phyloP scores from a whole-genome alignment of 2,888 invertebrate species.

The Chymomyza amoena region DNA sequence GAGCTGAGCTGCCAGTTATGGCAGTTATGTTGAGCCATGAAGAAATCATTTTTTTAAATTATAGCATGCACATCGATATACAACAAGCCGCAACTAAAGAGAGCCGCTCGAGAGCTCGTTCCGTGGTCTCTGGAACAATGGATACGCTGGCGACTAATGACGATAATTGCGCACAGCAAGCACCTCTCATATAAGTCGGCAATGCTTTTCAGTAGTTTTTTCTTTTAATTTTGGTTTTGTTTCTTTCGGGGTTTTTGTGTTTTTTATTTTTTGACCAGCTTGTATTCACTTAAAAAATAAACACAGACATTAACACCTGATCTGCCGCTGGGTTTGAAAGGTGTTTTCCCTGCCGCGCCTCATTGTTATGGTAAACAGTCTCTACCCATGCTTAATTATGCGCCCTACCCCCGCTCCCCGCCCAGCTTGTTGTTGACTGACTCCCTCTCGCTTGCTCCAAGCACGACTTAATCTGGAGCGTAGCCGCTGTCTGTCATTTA shows the following conservation, averaged over 20 bases:
- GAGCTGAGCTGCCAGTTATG: not conserved
- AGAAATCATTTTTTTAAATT: constrained; percentile 72
- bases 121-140: constrained; percentile 15
- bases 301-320: constrained; percentile 76
- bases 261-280: not conserved
- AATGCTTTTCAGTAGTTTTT: constrained; percentile 30
- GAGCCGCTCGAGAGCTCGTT: constrained; percentile 7
- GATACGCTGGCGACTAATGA: constrained; percentile 47
- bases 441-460: constrained; percentile 16
- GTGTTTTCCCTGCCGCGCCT: constrained; percentile 57
- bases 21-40: constrained; percentile 42
- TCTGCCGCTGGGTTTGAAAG: constrained; percentile 45
- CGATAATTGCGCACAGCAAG: constrained; percentile 57
- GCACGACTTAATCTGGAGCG: constrained; percentile 62
- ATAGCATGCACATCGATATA: constrained; percentile 73
- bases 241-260: constrained; percentile 7
- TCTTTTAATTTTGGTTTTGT: constrained; percentile 12
- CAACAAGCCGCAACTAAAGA: constrained; percentile 77
- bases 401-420: not conserved
- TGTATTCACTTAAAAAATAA: constrained; percentile 62
- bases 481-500: constrained; percentile 12
- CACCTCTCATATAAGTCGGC: constrained; percentile 56
- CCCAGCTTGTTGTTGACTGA: not conserved
- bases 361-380: constrained; percentile 73
- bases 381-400: constrained; percentile 16